Evolutionary conservation across 2,113 vertebrate genomes (phyloP).

Genomic region (Heterotis niloticus): DNA sequence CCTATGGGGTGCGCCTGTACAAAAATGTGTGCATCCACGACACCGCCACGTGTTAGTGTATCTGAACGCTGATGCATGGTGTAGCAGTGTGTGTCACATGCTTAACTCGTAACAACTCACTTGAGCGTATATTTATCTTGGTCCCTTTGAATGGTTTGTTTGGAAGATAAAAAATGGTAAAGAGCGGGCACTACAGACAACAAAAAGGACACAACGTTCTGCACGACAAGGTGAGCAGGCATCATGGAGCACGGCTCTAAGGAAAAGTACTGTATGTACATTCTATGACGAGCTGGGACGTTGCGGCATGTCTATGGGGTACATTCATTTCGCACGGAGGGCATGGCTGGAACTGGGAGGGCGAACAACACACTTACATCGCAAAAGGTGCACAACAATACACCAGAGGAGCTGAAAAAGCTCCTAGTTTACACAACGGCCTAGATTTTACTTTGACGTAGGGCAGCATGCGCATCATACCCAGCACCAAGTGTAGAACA

Average conservation of each 20-base stretch:
- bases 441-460: conserved; percentile 30
- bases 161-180: conserved; percentile 52
- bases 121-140: conserved; percentile 47
- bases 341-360: conserved; percentile 37
- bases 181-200: conserved; percentile 40
- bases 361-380: conserved; percentile 25
- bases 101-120: conserved; percentile 19
- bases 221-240: conserved; percentile 30
- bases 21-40: conserved; percentile 37
- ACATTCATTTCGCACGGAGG: conserved; percentile 58
- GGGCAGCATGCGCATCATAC: conserved; percentile 37
- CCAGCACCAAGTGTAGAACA: conserved; percentile 36
- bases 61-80: conserved; percentile 31
- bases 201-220: conserved; percentile 1
- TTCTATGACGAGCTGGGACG: conserved; percentile 47
- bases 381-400: conserved; percentile 43
- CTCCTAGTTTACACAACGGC: conserved; percentile 30
- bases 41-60: conserved; percentile 48
- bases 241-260: conserved; percentile 36
- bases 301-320: conserved; percentile 46
- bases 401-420: conserved; percentile 35
- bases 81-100: conserved; percentile 29
- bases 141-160: conserved; percentile 67
- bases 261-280: conserved; percentile 52
- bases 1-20: conserved; percentile 41